Base-by-base conservation (phyloP, 2,888 invertebrate genomes). In the Leucozona laternaria region DNA sequence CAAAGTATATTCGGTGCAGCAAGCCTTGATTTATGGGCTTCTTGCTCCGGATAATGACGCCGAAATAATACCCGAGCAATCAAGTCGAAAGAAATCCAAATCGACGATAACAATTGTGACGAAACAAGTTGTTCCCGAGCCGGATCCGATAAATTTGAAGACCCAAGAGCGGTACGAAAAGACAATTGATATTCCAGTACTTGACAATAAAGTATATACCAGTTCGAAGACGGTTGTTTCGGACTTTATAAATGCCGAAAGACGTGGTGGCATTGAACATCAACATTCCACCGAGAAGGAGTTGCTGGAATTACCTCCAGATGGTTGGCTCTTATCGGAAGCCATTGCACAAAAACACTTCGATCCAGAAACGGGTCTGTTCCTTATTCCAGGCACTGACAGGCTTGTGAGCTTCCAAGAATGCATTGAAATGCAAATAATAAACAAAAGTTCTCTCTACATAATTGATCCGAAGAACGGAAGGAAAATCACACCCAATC, bases 371-470 rank as follows among this genome's bases (percentile, higher is more conserved):
- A 95, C 95, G 1, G 98, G 99, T 3, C 93, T 97, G 43, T 97
- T 98, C 89, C 95, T 95, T 17, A 96, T 98, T 88, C 97, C 97
- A 2, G 96, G 96, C 15, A 97, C 98, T 7, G 97, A 98, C 91
- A 94, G 97, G 88, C 93, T 96, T 73, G 95, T 97, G 57, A 96
- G 96, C 81, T 96, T 98, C 89, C 96, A 97, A 91, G 98, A 98
- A 92, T 97, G 98, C 89, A 94, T 99, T 55, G 95, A 96, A 89
- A 94, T 97, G 82, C 95, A 96, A 90, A 95, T 99, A 28, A 96
- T 99, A 58, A 96, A 98, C 92, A 95, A 96, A 17, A 94, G 95
- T 88, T 98, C 98, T 0, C 97, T 97, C 15, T 93, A 95, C 71
- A 97, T 98, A 0, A 92, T 97, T 34, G 97, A 98, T 91, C 96